Base-by-base conservation (phyloP, 2,888 invertebrate genomes). In the Pyrgus malvae region DNA sequence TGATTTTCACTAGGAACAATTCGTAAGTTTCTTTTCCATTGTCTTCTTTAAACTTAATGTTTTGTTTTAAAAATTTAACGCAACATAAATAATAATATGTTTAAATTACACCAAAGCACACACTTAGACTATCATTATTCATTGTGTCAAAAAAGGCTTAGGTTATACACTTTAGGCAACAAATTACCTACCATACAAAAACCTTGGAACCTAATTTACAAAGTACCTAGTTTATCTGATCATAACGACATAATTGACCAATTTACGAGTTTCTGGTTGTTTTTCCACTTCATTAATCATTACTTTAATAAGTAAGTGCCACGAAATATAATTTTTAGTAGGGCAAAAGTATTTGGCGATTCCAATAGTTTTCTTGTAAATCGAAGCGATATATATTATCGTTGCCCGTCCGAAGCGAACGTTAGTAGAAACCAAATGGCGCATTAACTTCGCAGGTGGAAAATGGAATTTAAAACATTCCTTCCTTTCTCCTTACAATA, bases 1-100 rank as follows among this genome's bases (percentile, higher is more conserved):
- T 88, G 84, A 87, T 80, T 51, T 51, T 80, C 66, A 59, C 60
- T 63, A 60, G 50, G 66, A 67, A 65, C 68, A 61, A 66, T 72
- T 74, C 76, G 76, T 78, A 70, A 78, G 77, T 78, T 72, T 41
- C 25, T 50, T 17, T 21, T n/a, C n/a, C n/a, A 11, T 40, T 40
- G 6, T 12, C 23, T 1, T 4, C 23, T n/a, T n/a, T n/a, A n/a
- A n/a, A n/a, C n/a, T n/a, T n/a, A n/a, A n/a, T n/a, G n/a, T n/a
- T n/a, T n/a, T n/a, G n/a, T n/a, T n/a, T n/a, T n/a, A n/a, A n/a
- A n/a, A n/a, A n/a, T n/a, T n/a, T n/a, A n/a, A n/a, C n/a, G n/a
- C n/a, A n/a, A n/a, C n/a, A n/a, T n/a, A n/a, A n/a, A n/a, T n/a
- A n/a, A n/a, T n/a, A n/a, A n/a, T n/a, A n/a, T n/a, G n/a, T n/a